phyloP scores from a whole-genome alignment of 2,888 invertebrate genomes.

The Branchipolynoe longqiensis region DNA sequence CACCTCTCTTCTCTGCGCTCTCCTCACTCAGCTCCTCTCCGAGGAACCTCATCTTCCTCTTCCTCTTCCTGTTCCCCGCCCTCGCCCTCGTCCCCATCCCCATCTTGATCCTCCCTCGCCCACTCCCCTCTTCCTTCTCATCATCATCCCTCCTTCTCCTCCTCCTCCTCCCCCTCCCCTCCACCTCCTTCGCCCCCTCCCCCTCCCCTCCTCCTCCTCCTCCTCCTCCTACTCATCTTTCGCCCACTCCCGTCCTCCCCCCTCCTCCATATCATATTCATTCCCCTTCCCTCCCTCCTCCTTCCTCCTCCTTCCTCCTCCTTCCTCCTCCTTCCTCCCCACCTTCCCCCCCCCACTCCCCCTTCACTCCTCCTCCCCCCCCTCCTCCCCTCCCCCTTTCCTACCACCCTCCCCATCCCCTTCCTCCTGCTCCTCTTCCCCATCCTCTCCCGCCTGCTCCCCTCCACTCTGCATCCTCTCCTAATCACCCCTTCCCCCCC shows the following conservation, averaged over 20 bases:
- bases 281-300: background rate
- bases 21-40: background rate
- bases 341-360: background rate
- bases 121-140: background rate
- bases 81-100: background rate
- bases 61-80: background rate
- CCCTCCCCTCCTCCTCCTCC: background rate
- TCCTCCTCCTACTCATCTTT: no score
- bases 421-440: background rate
- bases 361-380: background rate
- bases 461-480: background rate
- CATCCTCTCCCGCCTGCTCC: background rate
- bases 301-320: background rate
- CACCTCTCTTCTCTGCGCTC: conserved; percentile 10
- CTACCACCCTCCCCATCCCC: background rate
- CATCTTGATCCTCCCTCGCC: background rate
- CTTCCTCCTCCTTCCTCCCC: background rate
- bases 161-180: background rate
- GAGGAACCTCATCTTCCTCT: no score
- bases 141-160: background rate
- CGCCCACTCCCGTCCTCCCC: background rate
- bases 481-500: background rate
- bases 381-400: background rate
- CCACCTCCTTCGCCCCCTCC: background rate
- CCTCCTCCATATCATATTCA: background rate